phyloP scores from a whole-genome alignment of 2,888 invertebrate species.

The Melanostoma mellinum region DNA sequence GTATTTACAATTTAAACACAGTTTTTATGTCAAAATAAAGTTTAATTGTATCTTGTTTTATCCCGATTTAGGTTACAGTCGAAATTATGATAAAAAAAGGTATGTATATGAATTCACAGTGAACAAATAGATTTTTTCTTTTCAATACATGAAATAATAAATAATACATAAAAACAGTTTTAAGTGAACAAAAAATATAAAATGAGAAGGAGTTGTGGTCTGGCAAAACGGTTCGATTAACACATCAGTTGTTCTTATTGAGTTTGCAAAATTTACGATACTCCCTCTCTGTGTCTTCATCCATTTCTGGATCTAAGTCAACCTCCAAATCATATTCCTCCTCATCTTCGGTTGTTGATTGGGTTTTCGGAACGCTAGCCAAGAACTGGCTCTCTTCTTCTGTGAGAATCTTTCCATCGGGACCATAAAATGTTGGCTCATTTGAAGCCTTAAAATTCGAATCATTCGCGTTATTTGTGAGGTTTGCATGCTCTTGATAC shows the following conservation, averaged over 20 bases:
- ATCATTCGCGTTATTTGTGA: slow-evolving; percentile 75
- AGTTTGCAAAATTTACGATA: slow-evolving; percentile 83
- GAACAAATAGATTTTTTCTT: slow-evolving; percentile 16
- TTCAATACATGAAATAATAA: slow-evolving; percentile 27
- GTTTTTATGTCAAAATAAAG: slow-evolving; percentile 48
- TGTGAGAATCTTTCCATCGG: slow-evolving; percentile 89
- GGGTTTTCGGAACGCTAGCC: slow-evolving; percentile 77
- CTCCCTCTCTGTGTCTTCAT: slow-evolving; percentile 85
- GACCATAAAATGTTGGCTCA: slow-evolving; percentile 89
- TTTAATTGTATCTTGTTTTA: slow-evolving; percentile 38
- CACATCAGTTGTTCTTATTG: slow-evolving; percentile 19
- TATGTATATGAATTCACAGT: slow-evolving; percentile 28
- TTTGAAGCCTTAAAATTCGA: slow-evolving; percentile 76
- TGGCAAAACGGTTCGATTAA: background rate
- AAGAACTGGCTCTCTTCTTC: slow-evolving; percentile 92
- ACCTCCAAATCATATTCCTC: slow-evolving; percentile 82
- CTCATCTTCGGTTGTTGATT: slow-evolving; percentile 77
- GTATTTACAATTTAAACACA: slow-evolving; percentile 8
- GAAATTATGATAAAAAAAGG: slow-evolving; percentile 37
- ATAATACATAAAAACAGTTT: slow-evolving; percentile 30
- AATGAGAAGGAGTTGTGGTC: slow-evolving; percentile 3
- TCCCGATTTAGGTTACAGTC: slow-evolving; percentile 31
- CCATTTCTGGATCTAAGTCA: slow-evolving; percentile 85
- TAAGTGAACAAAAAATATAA: slow-evolving; percentile 32
- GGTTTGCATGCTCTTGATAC: slow-evolving; percentile 66